Evolutionary conservation across 1,140 invertebrate genomes (phyloP).

Genomic region (Euura lappo): DNA sequence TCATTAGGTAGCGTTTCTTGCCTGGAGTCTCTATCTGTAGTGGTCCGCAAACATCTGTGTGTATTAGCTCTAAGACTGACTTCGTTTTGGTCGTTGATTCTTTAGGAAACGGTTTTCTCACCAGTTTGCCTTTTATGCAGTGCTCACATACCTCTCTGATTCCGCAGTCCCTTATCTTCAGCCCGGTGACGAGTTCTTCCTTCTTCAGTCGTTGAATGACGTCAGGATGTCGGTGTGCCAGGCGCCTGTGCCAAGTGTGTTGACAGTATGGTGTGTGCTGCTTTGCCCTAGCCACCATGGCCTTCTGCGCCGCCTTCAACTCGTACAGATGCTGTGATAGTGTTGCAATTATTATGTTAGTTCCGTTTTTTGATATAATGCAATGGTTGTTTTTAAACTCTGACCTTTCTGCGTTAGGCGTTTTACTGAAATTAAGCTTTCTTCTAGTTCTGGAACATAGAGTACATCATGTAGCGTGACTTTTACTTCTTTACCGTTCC

Average conservation of each 20-base stretch:
- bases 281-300: background rate
- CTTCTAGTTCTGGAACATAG: slow-evolving; percentile 49
- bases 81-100: slow-evolving; percentile 14
- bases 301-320: background rate
- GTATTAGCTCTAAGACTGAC: slow-evolving; percentile 23
- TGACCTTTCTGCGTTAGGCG: slow-evolving; percentile 34
- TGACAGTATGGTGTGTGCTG: slow-evolving; percentile 16
- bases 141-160: slow-evolving; percentile 16
- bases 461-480: slow-evolving; percentile 40
- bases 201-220: slow-evolving; percentile 13
- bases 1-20: slow-evolving; percentile 17
- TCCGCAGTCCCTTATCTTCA: slow-evolving; percentile 19
- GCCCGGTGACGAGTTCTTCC: slow-evolving; percentile 14
- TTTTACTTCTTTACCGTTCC: background rate
- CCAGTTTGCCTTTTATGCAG: slow-evolving; percentile 25
- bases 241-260: slow-evolving; percentile 18
- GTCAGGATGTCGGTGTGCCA: slow-evolving; percentile 21
- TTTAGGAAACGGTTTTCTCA: slow-evolving; percentile 29
- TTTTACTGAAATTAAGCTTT: slow-evolving; percentile 50
- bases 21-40: slow-evolving; percentile 17
- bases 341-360: background rate
- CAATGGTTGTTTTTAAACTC: slow-evolving; percentile 19
- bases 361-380: slow-evolving; percentile 10
- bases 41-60: slow-evolving; percentile 23
- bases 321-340: background rate